Conservation (phyloP, 2,113 vertebrate species). For the Mormyrus lacerda region DNA sequence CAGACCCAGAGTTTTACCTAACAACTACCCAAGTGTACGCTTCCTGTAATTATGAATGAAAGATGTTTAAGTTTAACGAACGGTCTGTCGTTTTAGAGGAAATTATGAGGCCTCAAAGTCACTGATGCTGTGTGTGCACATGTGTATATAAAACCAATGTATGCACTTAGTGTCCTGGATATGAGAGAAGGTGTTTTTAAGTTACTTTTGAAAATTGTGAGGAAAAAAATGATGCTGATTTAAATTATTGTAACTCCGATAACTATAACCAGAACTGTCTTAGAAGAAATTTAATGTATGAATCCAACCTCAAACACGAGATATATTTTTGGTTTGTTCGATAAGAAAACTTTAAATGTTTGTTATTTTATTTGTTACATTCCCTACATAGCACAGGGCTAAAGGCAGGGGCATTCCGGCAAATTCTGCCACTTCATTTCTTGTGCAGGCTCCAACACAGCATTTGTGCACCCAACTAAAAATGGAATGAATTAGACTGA, state of each 20-base stretch:
- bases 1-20: background rate
- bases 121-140: background rate
- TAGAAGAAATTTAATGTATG: background rate
- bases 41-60: background rate
- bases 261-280: background rate
- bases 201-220: background rate
- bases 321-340: background rate
- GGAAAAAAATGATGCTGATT: background rate
- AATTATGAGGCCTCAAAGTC: background rate
- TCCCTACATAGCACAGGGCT: background rate
- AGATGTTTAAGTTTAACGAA: background rate
- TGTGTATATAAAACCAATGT: conserved; percentile 34
- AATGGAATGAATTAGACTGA: background rate
- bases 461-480: background rate
- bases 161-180: background rate
- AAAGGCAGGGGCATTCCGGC: background rate
- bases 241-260: background rate
- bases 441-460: background rate
- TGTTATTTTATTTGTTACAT: background rate
- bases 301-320: background rate
- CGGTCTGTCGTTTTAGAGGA: background rate
- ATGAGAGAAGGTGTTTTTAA: background rate
- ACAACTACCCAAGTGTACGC: background rate
- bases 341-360: background rate
- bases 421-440: background rate